Percentiles rank a stretch among this genome's conserved stretches.
phyloP scores from a whole-genome alignment of 2,888 invertebrate genomes.

The Spodoptera littoralis region DNA sequence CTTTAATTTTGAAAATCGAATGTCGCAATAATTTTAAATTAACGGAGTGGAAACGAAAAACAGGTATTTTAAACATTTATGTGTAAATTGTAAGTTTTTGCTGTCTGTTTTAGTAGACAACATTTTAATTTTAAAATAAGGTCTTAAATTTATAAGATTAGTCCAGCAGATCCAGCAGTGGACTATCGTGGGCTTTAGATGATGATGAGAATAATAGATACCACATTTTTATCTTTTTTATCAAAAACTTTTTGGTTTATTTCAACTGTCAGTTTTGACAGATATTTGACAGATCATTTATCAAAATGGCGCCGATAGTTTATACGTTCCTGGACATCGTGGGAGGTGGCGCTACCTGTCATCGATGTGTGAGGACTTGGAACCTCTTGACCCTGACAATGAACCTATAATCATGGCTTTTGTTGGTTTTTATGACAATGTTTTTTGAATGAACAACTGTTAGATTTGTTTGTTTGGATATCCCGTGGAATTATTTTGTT shows the following conservation, averaged over 20 bases:
- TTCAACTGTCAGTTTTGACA: slow-evolving; percentile 18
- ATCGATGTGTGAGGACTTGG: neutral
- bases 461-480: too few relatives aligned
- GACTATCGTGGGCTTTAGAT: too few relatives aligned
- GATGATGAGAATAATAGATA: too few relatives aligned
- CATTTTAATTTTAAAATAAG: too few relatives aligned
- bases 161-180: too few relatives aligned
- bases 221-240: too few relatives aligned
- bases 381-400: slow-evolving; percentile 18
- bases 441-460: too few relatives aligned
- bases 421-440: too few relatives aligned
- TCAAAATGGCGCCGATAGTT: slow-evolving; percentile 25
- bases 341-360: slow-evolving; percentile 39
- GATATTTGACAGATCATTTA: slow-evolving; percentile 32
- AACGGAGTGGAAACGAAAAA: slow-evolving; percentile 11
- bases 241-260: neutral
- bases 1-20: slow-evolving; percentile 53
- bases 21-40: slow-evolving; percentile 26
- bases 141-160: too few relatives aligned
- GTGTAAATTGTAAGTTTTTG: slow-evolving; percentile 11
- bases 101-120: slow-evolving; percentile 1
- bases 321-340: slow-evolving; percentile 21
- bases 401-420: neutral
- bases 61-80: slow-evolving; percentile 17
- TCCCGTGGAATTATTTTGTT: too few relatives aligned